These are phyloP conservation scores for Achatina immaculata DNA, from an alignment of 1,140 invertebrate species.

Conservation along the genomic window DNA sequence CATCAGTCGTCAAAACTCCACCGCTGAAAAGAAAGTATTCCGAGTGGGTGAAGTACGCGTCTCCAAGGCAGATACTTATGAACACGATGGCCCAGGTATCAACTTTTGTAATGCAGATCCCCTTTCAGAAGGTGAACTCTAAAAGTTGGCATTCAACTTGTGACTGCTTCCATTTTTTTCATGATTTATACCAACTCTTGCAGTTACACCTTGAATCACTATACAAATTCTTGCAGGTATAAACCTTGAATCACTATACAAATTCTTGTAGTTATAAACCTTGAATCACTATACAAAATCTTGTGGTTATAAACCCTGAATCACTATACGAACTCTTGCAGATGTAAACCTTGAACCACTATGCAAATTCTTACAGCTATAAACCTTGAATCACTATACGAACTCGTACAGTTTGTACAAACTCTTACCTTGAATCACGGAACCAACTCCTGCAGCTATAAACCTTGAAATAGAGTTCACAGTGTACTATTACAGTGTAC, in stretches of 20 bases:
- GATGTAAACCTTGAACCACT: neutral
- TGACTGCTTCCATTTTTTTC: neutral
- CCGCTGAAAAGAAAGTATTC: no score
- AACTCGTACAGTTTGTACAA: no score
- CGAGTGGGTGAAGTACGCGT: no score
- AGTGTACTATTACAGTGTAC: no score
- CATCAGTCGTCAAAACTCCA: constrained; percentile 4
- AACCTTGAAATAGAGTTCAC: neutral
- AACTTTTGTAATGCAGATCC: neutral
- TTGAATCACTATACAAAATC: no score
- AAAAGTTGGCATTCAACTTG: neutral
- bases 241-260: no score
- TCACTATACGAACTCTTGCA: no score
- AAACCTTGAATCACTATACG: no score
- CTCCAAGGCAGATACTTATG: no score
- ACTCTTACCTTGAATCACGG: no score
- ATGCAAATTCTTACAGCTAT: neutral
- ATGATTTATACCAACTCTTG: neutral
- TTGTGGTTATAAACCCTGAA: no score
- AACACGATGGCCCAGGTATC: neutral
- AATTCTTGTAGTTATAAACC: neutral
- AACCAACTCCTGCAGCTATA: neutral
- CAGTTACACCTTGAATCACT: no score
- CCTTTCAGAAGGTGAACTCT: neutral
- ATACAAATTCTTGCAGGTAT: neutral